Conservation (phyloP, 2,797 vertebrate species). For the Molossus molossus region DNA sequence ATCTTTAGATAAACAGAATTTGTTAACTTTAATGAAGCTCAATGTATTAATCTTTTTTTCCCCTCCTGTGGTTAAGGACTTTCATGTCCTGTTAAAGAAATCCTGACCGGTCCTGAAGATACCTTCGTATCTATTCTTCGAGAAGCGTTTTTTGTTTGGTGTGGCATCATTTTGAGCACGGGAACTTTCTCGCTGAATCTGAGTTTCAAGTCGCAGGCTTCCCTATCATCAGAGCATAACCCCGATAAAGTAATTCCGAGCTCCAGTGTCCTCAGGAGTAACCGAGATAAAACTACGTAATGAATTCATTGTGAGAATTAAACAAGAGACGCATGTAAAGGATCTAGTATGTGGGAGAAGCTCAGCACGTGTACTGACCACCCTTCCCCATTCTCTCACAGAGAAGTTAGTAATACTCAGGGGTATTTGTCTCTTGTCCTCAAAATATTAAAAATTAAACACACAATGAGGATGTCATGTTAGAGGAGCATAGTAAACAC, state of each 20-base stretch:
- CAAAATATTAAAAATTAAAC: conserved; percentile 43
- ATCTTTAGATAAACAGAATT: conserved; percentile 32
- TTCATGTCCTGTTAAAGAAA: neutral
- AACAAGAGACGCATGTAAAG: neutral
- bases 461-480: neutral
- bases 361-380: neutral
- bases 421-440: neutral
- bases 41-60: neutral
- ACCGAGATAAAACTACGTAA: conserved; percentile 5
- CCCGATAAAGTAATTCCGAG: conserved; percentile 23
- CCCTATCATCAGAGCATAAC: conserved; percentile 22
- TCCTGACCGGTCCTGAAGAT: neutral
- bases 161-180: neutral
- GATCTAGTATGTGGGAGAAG: neutral
- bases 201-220: neutral
- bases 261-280: conserved; percentile 7
- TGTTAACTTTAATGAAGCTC: conserved; percentile 14
- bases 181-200: neutral
- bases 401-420: neutral
- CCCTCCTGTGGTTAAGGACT: neutral
- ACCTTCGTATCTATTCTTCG: neutral
- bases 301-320: conserved; percentile 6
- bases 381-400: neutral
- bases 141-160: neutral
- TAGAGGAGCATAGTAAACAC: neutral